These are phyloP conservation scores for Baccha elongata DNA, from an alignment of 2,888 invertebrate genomes.

Conservation along the genomic window DNA sequence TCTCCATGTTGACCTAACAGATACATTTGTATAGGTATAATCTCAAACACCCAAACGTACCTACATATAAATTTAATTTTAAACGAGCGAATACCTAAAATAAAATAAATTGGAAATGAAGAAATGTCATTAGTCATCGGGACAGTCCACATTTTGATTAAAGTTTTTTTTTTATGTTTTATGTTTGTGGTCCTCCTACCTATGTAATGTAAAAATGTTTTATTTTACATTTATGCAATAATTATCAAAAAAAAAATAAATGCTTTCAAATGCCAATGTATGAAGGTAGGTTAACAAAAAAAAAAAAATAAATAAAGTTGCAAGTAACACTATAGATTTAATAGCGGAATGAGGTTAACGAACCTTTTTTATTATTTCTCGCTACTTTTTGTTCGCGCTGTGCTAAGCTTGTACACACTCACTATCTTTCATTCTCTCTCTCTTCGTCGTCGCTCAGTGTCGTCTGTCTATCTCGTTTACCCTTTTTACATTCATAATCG, in stretches of 20 bases:
- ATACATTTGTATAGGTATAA: slow-evolving; percentile 59
- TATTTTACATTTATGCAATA: slow-evolving; percentile 59
- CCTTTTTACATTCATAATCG: slow-evolving; percentile 58
- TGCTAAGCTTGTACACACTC: slow-evolving; percentile 44
- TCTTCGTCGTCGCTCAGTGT: slow-evolving; percentile 34
- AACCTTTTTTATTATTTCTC: slow-evolving; percentile 75
- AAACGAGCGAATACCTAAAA: slow-evolving; percentile 36
- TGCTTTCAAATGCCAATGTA: slow-evolving; percentile 35
- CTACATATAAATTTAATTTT: background rate
- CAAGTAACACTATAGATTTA: slow-evolving; percentile 69
- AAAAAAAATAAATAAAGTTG: too few relatives aligned
- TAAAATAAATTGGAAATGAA: slow-evolving; percentile 19
- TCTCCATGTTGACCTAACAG: slow-evolving; percentile 31
- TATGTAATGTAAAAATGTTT: slow-evolving; percentile 4
- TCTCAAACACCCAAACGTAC: slow-evolving; percentile 28
- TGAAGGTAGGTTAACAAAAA: slow-evolving; percentile 57
- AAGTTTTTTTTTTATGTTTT: slow-evolving; percentile 16
- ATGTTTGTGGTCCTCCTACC: background rate
- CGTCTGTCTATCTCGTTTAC: slow-evolving; percentile 39
- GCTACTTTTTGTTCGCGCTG: slow-evolving; percentile 59
- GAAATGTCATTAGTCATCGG: slow-evolving; percentile 59
- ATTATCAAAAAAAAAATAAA: slow-evolving; percentile 23
- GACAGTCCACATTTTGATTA: slow-evolving; percentile 64
- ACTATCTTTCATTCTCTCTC: slow-evolving; percentile 41
- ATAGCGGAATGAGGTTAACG: slow-evolving; percentile 77